Evolutionary conservation across 2,888 invertebrate genomes (phyloP).

Genomic region (Chirona hameri): DNA sequence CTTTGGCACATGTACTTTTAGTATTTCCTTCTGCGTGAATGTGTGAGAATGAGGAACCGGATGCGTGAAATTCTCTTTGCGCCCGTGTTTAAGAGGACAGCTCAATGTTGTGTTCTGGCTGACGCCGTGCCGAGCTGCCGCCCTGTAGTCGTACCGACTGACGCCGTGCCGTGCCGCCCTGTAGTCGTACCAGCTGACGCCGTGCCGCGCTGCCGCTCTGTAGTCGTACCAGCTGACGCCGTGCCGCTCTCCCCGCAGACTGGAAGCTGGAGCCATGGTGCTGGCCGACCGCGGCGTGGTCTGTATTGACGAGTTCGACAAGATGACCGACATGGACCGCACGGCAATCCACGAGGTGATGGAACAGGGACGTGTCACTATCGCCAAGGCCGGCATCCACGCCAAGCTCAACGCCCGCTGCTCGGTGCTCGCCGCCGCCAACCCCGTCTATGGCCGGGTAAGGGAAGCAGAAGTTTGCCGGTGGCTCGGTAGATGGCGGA

Average conservation of each 20-base stretch:
- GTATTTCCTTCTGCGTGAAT: too few species aligned
- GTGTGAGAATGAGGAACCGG: too few species aligned
- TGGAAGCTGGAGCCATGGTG: slow-evolving; percentile 99
- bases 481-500: slow-evolving; percentile 25
- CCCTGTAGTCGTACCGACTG: too few species aligned
- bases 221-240: too few species aligned
- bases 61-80: too few species aligned
- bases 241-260: slow-evolving; percentile 48
- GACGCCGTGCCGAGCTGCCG: too few species aligned
- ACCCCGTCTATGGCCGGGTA: slow-evolving; percentile 89
- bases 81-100: too few species aligned
- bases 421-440: slow-evolving; percentile 97
- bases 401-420: slow-evolving; percentile 96
- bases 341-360: slow-evolving; percentile 96
- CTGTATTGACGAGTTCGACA: slow-evolving; percentile 96
- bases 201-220: too few species aligned
- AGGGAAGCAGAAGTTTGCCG: slow-evolving; percentile 48
- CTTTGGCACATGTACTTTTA: too few species aligned
- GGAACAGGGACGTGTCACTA: slow-evolving; percentile 72
- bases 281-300: slow-evolving; percentile 96
- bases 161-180: too few species aligned
- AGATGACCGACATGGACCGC: slow-evolving; percentile 98
- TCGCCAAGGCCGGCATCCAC: slow-evolving; percentile 97
- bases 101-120: too few species aligned
- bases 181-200: too few species aligned